A percentile compares a stretch with the other conserved stretches of the same genome.
Evolutionary conservation across 2,888 invertebrate species (phyloP).

Genomic region (Julus scandinavius): DNA sequence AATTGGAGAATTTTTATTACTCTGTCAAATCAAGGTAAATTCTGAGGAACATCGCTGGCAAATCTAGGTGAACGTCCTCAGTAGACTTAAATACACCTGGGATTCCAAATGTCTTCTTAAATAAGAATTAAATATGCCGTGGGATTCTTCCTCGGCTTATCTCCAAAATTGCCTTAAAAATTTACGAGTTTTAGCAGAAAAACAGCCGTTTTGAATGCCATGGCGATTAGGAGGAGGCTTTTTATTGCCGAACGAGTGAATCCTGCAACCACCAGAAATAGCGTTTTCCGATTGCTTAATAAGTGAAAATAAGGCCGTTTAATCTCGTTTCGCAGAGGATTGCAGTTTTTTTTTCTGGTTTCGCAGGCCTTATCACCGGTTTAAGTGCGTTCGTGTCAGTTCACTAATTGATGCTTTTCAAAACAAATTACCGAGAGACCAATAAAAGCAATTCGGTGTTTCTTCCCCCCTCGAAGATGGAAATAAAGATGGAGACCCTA

Average conservation of each 20-base stretch:
- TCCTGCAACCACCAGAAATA: neutral
- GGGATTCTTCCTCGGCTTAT: neutral
- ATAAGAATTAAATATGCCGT: neutral
- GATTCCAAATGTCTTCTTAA: neutral
- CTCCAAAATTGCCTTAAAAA: too few relatives aligned
- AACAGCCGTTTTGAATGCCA: neutral
- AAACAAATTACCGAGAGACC: constrained; percentile 33
- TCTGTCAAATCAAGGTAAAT: neutral
- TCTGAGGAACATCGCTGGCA: neutral
- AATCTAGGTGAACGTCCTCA: constrained; percentile 6
- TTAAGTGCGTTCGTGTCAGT: constrained; percentile 33
- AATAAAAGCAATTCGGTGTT: constrained; percentile 33
- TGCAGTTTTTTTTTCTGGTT: neutral
- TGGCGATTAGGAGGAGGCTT: neutral
- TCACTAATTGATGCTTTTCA: constrained; percentile 33
- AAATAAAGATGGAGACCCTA: constrained; percentile 25
- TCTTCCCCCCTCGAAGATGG: constrained; percentile 33
- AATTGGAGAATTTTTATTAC: neutral
- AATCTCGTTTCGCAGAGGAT: neutral
- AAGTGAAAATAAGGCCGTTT: constrained; percentile 9
- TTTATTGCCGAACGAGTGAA: neutral
- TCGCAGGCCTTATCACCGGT: constrained; percentile 19
- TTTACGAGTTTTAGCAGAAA: constrained; percentile 1
- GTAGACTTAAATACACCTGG: neutral
- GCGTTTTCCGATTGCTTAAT: constrained; percentile 7